Evolutionary conservation across 2,888 invertebrate species (phyloP).

Genomic region (Unio delphinus): DNA sequence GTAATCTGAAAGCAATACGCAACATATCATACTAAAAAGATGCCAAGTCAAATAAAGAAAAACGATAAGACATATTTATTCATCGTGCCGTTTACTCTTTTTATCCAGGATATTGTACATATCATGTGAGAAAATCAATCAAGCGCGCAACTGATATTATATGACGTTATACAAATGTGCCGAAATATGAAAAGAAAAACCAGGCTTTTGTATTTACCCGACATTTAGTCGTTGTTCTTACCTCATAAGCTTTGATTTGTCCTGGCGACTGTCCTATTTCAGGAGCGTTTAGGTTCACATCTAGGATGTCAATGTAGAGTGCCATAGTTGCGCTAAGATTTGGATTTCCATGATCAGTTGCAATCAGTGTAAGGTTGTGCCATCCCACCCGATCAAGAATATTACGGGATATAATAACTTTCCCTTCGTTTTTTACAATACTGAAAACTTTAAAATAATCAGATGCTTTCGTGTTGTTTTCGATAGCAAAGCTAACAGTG

Average conservation of each 20-base stretch:
- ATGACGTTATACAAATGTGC: no score
- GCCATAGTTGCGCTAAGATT: slow-evolving; percentile 57
- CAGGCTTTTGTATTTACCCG: no score
- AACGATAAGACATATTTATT: no score
- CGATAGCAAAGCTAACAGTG: neutral
- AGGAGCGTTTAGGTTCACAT: slow-evolving; percentile 30
- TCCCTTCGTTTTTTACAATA: slow-evolving; percentile 1
- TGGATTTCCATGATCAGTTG: slow-evolving; percentile 90
- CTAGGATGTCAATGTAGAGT: slow-evolving; percentile 24
- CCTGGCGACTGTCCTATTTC: neutral
- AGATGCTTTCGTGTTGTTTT: neutral
- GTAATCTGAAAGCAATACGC: no score
- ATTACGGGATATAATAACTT: slow-evolving; percentile 80
- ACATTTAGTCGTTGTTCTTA: neutral
- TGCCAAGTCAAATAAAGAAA: no score
- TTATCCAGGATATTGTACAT: no score
- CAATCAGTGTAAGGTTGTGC: slow-evolving; percentile 87
- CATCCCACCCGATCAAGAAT: slow-evolving; percentile 86
- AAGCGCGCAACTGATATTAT: no score
- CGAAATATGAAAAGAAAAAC: no score
- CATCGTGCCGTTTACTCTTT: no score
- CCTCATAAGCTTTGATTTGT: slow-evolving; percentile 10
- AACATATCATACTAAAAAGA: no score
- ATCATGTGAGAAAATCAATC: no score
- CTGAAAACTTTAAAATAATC: slow-evolving; percentile 1